Evolutionary conservation across 2,888 invertebrate species (phyloP), one percentile per base, ranked within the genome.

Genomic region (Electrophaes corylata): DNA sequence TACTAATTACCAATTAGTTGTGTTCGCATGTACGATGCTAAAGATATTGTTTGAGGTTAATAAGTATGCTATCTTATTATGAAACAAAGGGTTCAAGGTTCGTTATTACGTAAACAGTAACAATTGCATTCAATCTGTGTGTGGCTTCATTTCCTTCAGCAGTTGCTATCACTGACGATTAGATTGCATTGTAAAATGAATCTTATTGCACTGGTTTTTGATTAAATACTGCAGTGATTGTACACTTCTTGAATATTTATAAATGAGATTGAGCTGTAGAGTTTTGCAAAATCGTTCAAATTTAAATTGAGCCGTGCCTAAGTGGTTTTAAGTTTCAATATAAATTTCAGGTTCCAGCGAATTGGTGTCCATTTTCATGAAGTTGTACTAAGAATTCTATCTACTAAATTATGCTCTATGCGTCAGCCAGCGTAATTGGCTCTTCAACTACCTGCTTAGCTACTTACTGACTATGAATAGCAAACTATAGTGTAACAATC

Each of bases 391-490:
- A 47, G 23, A 41, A 14, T 10, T 14, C 12, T 12, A 23, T 37
- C 12, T 35, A 4, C 11, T 19, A 2, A 20, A 41, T 11, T 41
- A 14, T 41, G 12, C 29, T 50, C 23, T 8, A 14, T 54, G 33
- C 54, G 18, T 45, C 29, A 61, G 55, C 61, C 59, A 44, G 48
- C 57, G 54, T 66, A 66, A 64, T 66, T 66, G 64, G 66, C 62
- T 64, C 62, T 48, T 39, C 29, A 39, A n/a, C 14, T 56, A 20
- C 40, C 20, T 46, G 40, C 33, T 53, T 46, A 26, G 11, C 37
- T 37, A 37, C 37, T 37, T 37, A 37, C 6, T 11, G 18, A 23
- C 20, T 20, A 20, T 20, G 41, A 53, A 50, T 37, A 35, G 18
- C 37, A 26, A 33, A 47, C 54, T 37, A 10, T 37, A 44, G 37